A percentile compares a stretch with the other conserved stretches of the same genome.
Evolutionary conservation across 2,888 invertebrate genomes (phyloP).

Genomic region (Atrina japonica): DNA sequence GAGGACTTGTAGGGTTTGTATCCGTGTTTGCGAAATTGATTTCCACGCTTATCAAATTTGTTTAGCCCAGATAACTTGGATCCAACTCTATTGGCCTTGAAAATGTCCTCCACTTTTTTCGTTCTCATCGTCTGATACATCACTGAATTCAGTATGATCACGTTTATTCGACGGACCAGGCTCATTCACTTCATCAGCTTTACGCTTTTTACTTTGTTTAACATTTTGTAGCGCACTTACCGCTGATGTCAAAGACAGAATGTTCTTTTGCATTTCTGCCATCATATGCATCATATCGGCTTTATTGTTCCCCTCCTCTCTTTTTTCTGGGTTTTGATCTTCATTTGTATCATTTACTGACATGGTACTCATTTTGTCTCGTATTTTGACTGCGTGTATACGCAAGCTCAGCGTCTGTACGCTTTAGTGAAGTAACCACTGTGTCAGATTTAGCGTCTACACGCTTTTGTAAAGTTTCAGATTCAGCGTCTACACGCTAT

Average conservation of each 20-base stretch:
- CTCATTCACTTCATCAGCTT: neutral
- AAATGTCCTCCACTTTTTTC: constrained; percentile 2
- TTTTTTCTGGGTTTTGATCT: no score
- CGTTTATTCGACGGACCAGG: no score
- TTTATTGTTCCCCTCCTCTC: neutral
- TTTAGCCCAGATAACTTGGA: no score
- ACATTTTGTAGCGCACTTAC: neutral
- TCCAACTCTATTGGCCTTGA: no score
- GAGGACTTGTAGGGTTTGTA: neutral
- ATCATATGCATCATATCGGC: constrained; percentile 13
- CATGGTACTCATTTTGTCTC: no score
- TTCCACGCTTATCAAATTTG: no score
- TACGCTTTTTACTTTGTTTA: neutral
- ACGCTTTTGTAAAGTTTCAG: no score
- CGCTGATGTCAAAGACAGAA: neutral
- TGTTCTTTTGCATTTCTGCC: neutral
- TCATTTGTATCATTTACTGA: no score
- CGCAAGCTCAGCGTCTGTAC: constrained; percentile 4
- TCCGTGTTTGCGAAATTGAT: no score
- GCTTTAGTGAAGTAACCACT: no score
- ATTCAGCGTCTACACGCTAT: no score
- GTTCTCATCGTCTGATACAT: neutral
- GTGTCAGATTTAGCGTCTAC: no score
- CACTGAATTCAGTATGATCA: neutral
- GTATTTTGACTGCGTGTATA: constrained; percentile 11